A percentile compares a stretch with the other conserved stretches of the same genome.
Evolutionary conservation across 1,140 invertebrate genomes (phyloP).

Genomic region (Druon quercuslanigerum): DNA sequence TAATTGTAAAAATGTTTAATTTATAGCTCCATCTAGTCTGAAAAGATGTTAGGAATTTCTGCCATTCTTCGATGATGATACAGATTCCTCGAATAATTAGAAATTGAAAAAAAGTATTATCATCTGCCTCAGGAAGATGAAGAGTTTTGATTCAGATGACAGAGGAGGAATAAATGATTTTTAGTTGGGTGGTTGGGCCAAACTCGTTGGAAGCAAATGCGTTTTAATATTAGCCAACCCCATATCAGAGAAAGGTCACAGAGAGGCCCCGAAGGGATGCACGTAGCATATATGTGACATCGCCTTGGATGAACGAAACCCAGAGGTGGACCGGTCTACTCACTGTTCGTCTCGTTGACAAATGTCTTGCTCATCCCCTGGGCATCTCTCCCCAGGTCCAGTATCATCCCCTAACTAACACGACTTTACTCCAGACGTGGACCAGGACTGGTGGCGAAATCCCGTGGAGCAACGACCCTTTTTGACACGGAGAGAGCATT

Average conservation of each 20-base stretch:
- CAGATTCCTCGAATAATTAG: too few species aligned
- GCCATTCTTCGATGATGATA: too few species aligned
- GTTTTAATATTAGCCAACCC: constrained; percentile 68
- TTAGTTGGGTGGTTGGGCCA: constrained; percentile 35
- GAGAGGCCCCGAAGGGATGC: constrained; percentile 66
- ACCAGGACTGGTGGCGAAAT: constrained; percentile 54
- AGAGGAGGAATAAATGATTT: too few species aligned
- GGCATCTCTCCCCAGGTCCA: constrained; percentile 54
- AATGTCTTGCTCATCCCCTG: constrained; percentile 72
- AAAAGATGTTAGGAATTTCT: too few species aligned
- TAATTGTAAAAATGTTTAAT: too few species aligned
- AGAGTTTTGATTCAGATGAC: too few species aligned
- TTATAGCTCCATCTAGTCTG: too few species aligned
- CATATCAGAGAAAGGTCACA: constrained; percentile 59
- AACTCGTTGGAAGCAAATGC: constrained; percentile 66
- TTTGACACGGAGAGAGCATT: constrained; percentile 63
- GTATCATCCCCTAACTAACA: constrained; percentile 64
- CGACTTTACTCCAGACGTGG: constrained; percentile 52
- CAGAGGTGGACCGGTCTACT: constrained; percentile 68
- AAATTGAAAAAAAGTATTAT: too few species aligned
- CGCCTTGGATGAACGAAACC: constrained; percentile 39
- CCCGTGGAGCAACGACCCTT: constrained; percentile 60
- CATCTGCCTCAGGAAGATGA: too few species aligned
- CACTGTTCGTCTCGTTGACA: constrained; percentile 72
- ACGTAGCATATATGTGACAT: constrained; percentile 51